Conservation (phyloP, 2,888 invertebrate species). For the Malacosoma neustria region DNA sequence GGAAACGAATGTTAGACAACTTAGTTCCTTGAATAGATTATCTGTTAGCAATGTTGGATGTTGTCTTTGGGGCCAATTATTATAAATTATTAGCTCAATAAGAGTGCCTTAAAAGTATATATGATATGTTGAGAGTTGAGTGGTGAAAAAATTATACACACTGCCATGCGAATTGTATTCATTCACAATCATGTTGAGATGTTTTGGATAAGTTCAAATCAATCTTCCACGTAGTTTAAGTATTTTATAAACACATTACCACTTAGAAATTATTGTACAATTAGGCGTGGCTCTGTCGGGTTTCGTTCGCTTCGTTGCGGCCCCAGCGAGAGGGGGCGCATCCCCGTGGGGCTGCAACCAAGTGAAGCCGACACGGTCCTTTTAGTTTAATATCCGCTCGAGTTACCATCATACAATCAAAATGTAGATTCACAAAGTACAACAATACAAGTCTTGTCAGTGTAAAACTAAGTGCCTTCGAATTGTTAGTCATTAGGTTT, state of each 20-base stretch:
- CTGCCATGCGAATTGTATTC: constrained; percentile 30
- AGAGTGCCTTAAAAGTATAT: constrained; percentile 48
- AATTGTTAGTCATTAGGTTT: constrained; percentile 70
- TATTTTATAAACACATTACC: constrained; percentile 66
- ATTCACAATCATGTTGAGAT: constrained; percentile 11
- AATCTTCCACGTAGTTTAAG: constrained; percentile 67
- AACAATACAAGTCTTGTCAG: constrained; percentile 66
- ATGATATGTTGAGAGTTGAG: constrained; percentile 29
- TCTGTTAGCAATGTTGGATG: constrained; percentile 34
- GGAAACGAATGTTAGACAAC: constrained; percentile 33
- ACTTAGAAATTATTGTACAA: constrained; percentile 60
- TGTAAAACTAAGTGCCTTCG: constrained; percentile 69
- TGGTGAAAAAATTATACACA: constrained; percentile 17
- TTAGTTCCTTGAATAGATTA: constrained; percentile 51
- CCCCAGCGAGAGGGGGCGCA: too few species aligned
- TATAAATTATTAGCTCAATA: constrained; percentile 31
- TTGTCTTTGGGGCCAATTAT: constrained; percentile 48
- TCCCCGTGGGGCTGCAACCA: background rate
- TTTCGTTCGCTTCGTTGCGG: constrained; percentile 26
- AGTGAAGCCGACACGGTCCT: constrained; percentile 10
- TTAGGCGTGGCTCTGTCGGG: constrained; percentile 37
- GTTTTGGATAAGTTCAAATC: constrained; percentile 37
- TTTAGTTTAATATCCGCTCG: constrained; percentile 51
- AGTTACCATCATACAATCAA: constrained; percentile 74
- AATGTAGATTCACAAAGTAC: constrained; percentile 65